Base-by-base conservation (phyloP, 2,797 vertebrate genomes). In the Notolabrus celidotus region DNA sequence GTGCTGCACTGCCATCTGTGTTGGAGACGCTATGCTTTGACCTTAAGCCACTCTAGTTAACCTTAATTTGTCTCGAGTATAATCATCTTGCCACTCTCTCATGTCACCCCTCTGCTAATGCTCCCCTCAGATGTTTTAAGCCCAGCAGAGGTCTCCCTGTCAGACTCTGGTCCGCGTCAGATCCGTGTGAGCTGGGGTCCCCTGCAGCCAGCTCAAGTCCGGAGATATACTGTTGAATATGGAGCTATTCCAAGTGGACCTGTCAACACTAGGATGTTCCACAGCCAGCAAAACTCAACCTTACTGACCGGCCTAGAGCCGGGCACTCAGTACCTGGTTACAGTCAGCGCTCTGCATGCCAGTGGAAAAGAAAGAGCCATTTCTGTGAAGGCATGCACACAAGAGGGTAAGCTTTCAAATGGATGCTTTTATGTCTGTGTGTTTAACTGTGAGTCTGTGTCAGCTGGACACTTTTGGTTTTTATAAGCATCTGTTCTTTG, bases 181-280 rank as follows among this genome's bases (percentile, higher is more conserved):
- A 86, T 97, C 79, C 94, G 87, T 0, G 94, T 98, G 20, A 96
- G 94, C 67, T 98, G 97, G 97, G 92, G 94, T 58, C 96, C 96
- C 0, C 79, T 85, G 0, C 93, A 86, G 1, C 93, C 81, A 0
- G 71, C 66, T 7, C 84, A 61, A 0, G 92, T 96, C 27, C 69
- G 77, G 0, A 42, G 86, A 68, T 97, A 97, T 27, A 92, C 84
- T 3, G 82, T 98, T 66, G 95, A 97, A 49, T 96, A 95, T 0
- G 95, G 95, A 8, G 85, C 93, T 0, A 87, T 98, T 27, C 92
- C 93, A 0, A 89, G 91, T 0, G 94, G 95, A 31, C 73, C 34
- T 0, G 94, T 89, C 6, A 67, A 64, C 49, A 84, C 87, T 2
- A 52, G 96, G 73, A 84, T 81, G 2, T 79, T 96, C 51, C 75